These are phyloP conservation scores for Ceratotherium simum DNA, from an alignment of 2,113 vertebrate genomes.

Conservation along the genomic window DNA sequence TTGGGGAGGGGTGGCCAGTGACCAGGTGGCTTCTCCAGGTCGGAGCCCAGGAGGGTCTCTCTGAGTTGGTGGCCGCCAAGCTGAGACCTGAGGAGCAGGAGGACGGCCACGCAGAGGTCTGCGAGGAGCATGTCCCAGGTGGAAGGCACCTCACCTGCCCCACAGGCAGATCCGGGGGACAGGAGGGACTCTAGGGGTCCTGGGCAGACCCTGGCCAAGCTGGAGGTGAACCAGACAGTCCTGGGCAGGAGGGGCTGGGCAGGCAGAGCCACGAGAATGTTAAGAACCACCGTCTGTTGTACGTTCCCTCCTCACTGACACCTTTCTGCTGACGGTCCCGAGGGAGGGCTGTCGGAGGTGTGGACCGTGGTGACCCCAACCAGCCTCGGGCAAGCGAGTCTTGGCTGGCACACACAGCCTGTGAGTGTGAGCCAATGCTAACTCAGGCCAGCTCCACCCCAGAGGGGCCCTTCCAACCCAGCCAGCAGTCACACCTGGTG, in stretches of 20 bases:
- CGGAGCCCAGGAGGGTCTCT: not conserved
- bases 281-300: rapidly evolving
- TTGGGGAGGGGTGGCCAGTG: rapidly evolving
- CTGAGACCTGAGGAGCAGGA: not conserved
- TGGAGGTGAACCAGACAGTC: not conserved
- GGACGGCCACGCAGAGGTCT: not conserved
- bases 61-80: rapidly evolving
- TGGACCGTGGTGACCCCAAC: rapidly evolving
- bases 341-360: rapidly evolving
- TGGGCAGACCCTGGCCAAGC: not conserved
- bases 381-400: not conserved
- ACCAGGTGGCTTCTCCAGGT: not conserved
- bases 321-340: not conserved
- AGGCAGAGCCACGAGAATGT: rapidly evolving
- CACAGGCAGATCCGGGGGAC: rapidly evolving
- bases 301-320: rapidly evolving
- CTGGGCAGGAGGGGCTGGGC: not conserved
- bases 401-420: rapidly evolving
- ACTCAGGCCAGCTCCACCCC: no score
- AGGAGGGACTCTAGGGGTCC: not conserved
- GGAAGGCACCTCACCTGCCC: not conserved
- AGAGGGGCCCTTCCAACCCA: no score
- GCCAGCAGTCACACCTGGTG: rapidly evolving
- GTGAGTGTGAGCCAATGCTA: rapidly evolving
- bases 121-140: not conserved